Base-by-base conservation (phyloP, 2,113 vertebrate species). In the Callithrix jacchus region DNA sequence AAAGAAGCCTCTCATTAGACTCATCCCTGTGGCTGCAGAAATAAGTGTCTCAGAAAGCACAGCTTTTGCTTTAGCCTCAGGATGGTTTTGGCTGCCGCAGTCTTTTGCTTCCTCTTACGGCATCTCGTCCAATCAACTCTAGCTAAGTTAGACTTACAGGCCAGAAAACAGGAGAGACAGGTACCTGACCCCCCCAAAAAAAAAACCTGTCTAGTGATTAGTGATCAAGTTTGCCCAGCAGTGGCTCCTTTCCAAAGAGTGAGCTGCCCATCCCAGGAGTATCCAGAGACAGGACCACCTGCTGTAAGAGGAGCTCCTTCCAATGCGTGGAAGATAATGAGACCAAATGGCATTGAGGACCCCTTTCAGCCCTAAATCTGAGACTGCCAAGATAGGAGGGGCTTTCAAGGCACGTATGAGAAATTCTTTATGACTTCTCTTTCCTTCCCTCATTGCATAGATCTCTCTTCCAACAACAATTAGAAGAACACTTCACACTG, bases 401-500 rank as follows among this genome's bases (percentile, higher is more conserved):
- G 30, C 40, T 90, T 79, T 97, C 58, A 64, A 90, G 87, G 61
- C 87, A 86, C 16, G 2, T 20, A 35, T 23, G 82, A 95, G 79
- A 96, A 92, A 40, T 30, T 13, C 30, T 96, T 94, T 89, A 86
- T 89, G 64, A 80, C 88, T 95, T 89, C 54, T 92, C 74, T 83
- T 94, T 93, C 54, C 61, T 97, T 73, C 66, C n/a, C 74, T 64
- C 18, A 35, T 83, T 45, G 85, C 17, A 9, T 37, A 56, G 42
- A 61, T 91, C 87, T 93, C 68, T 96, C 56, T 92, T 94, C 64
- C 71, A 61, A 64, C 42, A 45, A 82, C 54, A 91, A 40, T 90
- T 85, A 86, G 68, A 94, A 86, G 91, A 92, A 94, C 77, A 90
- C 79, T 90, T 93, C 85, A 97, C 90, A 88, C 88, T 80, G 95